Evolutionary conservation across 1,140 invertebrate genomes (phyloP).

Genomic region (Eupristina koningsbergeri): DNA sequence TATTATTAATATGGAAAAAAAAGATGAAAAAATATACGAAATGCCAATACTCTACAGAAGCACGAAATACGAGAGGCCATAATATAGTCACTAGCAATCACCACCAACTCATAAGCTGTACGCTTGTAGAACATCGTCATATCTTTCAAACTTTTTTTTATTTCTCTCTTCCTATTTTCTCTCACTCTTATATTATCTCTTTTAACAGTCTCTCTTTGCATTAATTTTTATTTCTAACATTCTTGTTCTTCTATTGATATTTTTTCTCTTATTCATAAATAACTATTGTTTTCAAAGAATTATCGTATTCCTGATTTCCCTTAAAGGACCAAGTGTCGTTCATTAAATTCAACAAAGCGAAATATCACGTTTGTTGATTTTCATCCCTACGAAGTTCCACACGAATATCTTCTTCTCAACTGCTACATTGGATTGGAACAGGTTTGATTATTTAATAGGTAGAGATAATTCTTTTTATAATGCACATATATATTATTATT

Average conservation of each 20-base stretch:
- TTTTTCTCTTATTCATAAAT: neutral
- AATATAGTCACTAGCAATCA: neutral
- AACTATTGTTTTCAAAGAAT: neutral
- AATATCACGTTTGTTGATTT: neutral
- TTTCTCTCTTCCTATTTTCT: neutral
- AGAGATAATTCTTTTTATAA: neutral
- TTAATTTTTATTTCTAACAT: neutral
- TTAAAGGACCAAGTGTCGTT: conserved; percentile 16
- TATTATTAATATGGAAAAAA: neutral
- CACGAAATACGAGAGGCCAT: neutral
- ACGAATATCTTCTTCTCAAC: neutral
- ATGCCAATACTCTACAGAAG: neutral
- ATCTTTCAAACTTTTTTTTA: too few relatives aligned
- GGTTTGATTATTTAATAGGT: conserved; percentile 25
- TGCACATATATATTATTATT: too few relatives aligned
- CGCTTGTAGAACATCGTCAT: too few relatives aligned
- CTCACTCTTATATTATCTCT: neutral
- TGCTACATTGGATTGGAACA: neutral
- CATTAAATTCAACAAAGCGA: neutral
- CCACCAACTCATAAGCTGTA: too few relatives aligned
- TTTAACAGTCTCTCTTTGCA: too few relatives aligned
- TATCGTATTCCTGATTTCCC: neutral
- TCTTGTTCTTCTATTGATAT: neutral
- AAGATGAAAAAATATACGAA: neutral
- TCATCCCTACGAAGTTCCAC: neutral